A percentile compares a stretch with the other conserved stretches of the same genome.
These are phyloP conservation scores for Eudyptes chrysolophus DNA, from an alignment of 2,113 vertebrate genomes.

Conservation along the genomic window DNA sequence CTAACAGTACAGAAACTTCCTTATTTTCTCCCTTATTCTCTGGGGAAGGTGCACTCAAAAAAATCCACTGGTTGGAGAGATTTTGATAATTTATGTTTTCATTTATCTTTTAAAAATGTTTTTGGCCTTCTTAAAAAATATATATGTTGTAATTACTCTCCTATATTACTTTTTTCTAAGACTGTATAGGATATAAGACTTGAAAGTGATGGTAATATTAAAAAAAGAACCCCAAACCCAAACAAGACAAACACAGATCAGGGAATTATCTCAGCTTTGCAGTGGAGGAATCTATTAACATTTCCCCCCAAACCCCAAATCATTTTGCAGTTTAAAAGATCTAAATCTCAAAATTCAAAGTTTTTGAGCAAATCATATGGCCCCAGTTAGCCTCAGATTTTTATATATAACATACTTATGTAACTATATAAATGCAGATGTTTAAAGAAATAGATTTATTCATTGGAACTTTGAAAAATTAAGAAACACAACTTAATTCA, in stretches of 20 bases:
- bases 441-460: neutral
- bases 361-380: neutral
- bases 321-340: neutral
- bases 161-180: neutral
- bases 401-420: neutral
- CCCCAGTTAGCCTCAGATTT: neutral
- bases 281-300: neutral
- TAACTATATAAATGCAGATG: neutral
- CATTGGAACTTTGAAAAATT: neutral
- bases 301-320: accelerated
- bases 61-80: neutral
- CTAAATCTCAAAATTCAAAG: neutral
- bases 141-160: neutral
- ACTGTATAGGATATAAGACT: neutral
- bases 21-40: neutral
- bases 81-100: neutral
- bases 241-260: neutral
- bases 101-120: neutral
- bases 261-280: neutral
- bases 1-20: neutral
- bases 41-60: neutral
- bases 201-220: neutral
- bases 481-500: neutral
- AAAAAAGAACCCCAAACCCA: neutral
- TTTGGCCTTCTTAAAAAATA: neutral